These are phyloP conservation scores for Pollenia angustigena DNA, from an alignment of 2,888 invertebrate species.

Conservation along the genomic window DNA sequence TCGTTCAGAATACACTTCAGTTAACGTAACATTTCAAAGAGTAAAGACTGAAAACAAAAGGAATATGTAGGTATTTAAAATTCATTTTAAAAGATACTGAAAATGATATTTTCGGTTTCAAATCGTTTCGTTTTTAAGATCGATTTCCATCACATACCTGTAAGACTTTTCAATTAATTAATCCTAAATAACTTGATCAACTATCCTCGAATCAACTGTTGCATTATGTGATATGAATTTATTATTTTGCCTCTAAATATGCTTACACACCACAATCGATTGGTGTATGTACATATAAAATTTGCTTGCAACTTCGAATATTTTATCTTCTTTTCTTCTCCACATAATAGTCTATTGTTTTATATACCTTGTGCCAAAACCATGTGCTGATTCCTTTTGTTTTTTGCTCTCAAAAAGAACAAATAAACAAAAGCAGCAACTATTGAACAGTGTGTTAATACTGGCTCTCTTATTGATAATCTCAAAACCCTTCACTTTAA, in stretches of 20 bases:
- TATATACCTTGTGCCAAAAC: not conserved
- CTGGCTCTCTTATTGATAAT: slow-evolving; percentile 63
- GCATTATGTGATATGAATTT: slow-evolving; percentile 72
- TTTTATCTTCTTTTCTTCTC: slow-evolving; percentile 32
- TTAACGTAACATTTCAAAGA: no score
- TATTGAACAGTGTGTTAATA: slow-evolving; percentile 49
- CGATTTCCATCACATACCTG: no score
- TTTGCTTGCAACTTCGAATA: slow-evolving; percentile 41
- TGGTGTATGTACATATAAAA: slow-evolving; percentile 8
- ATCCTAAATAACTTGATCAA: not conserved
- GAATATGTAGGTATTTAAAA: no score
- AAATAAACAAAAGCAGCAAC: slow-evolving; percentile 7
- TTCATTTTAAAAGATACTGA: no score
- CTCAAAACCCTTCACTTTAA: slow-evolving; percentile 46
- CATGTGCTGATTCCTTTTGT: slow-evolving; percentile 44
- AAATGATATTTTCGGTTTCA: no score
- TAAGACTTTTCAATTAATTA: not conserved
- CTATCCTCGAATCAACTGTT: slow-evolving; percentile 18
- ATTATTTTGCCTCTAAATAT: slow-evolving; percentile 70
- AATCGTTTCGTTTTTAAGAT: no score
- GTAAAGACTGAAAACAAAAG: no score
- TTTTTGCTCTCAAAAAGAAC: slow-evolving; percentile 15
- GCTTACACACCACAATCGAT: slow-evolving; percentile 18
- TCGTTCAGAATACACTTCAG: no score
- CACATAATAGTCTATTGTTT: slow-evolving; percentile 31